Conservation (phyloP, 2,888 invertebrate species). For the Nomada fabriciana region DNA sequence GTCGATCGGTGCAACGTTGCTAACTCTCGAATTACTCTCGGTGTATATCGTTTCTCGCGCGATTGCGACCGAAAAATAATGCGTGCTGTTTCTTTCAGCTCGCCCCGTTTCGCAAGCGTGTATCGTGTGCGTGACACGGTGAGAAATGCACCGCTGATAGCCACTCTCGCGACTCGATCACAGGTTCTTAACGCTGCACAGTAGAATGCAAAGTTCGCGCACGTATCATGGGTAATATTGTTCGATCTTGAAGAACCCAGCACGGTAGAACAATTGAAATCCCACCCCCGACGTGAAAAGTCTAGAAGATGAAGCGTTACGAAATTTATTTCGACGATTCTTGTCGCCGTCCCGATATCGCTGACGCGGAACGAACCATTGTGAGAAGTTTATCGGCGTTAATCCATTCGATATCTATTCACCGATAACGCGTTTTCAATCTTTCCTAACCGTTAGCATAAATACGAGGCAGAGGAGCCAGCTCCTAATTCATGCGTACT, state of each 20-base stretch:
- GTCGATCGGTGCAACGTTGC: conserved; percentile 61
- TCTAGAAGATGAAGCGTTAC: background rate
- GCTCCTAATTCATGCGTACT: background rate
- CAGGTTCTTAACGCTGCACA: no score
- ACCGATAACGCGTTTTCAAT: conserved; percentile 56
- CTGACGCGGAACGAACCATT: background rate
- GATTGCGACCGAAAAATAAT: conserved; percentile 45
- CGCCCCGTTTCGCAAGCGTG: conserved; percentile 40
- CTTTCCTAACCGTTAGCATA: conserved; percentile 23
- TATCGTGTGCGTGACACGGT: conserved; percentile 29
- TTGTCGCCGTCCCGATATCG: conserved; percentile 7
- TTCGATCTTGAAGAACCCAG: no score
- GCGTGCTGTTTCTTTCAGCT: conserved; percentile 12
- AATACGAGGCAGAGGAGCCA: background rate
- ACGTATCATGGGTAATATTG: no score
- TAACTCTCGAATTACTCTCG: conserved; percentile 39
- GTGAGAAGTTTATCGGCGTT: conserved; percentile 48
- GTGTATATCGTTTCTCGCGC: conserved; percentile 45
- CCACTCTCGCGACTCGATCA: no score
- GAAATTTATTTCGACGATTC: background rate
- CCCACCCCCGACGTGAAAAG: no score
- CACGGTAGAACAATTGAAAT: no score
- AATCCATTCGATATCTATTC: conserved; percentile 57
- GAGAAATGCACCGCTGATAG: conserved; percentile 23
- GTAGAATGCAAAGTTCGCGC: no score